Percentiles rank a stretch among this genome's conserved stretches.
phyloP scores from a whole-genome alignment of 1,140 invertebrate species.

The Chrysopa pallens region DNA sequence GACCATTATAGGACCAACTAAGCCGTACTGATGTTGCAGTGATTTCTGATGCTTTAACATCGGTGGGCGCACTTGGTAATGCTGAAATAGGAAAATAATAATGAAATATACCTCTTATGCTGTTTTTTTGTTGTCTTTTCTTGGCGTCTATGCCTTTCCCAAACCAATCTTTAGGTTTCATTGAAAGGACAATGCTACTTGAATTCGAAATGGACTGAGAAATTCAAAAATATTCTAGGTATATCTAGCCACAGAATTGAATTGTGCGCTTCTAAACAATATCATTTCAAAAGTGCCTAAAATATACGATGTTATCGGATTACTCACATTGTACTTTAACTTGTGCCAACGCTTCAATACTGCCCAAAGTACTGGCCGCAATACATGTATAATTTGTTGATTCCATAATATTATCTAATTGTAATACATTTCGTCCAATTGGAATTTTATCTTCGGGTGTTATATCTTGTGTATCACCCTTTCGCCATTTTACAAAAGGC shows the following conservation, averaged over 20 bases:
- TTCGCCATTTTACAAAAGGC: slow-evolving; percentile 92
- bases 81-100: slow-evolving; percentile 35
- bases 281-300: no score
- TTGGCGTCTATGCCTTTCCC: no score
- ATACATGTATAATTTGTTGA: slow-evolving; percentile 94
- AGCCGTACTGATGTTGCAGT: slow-evolving; percentile 81
- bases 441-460: slow-evolving; percentile 74
- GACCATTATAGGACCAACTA: slow-evolving; percentile 75
- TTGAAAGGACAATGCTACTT: no score
- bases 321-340: slow-evolving; percentile 91
- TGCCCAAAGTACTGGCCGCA: slow-evolving; percentile 82
- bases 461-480: slow-evolving; percentile 60
- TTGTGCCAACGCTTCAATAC: slow-evolving; percentile 67
- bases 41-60: slow-evolving; percentile 77
- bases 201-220: no score
- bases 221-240: no score
- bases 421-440: slow-evolving; percentile 70
- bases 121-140: no score
- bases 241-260: no score
- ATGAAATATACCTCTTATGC: no score
- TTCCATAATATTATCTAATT: slow-evolving; percentile 70
- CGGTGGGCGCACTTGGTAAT: slow-evolving; percentile 70
- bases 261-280: no score
- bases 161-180: no score
- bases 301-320: no score